Base-by-base conservation (phyloP, 2,888 invertebrate genomes). In the Spisula solida region DNA sequence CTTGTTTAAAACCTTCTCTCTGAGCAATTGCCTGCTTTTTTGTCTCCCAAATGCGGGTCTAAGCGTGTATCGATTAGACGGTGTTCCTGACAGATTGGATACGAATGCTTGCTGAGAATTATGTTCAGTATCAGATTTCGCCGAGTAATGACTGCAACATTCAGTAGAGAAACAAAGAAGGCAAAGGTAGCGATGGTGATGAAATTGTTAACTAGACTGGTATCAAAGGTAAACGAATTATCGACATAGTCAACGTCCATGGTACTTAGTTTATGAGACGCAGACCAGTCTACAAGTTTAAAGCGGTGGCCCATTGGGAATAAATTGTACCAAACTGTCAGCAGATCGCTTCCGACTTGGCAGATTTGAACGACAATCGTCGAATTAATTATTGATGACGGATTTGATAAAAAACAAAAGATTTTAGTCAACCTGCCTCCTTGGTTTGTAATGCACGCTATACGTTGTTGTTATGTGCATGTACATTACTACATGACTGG, bases 61-160 rank as follows among this genome's bases (percentile, higher is more conserved):
- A 34, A 75, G 34, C 31, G 75, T 34, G 16, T 75, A 75, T 75
- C 25, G 75, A 75, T 75, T 34, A 34, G 75, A 34, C 18, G 2
- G 75, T 75, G 75, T 31, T 34, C 34, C 29, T 75, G 75, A 75
- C 75, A 75, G 75, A 75, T 75, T 75, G 75, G 60, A 66, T 75
- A 34, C 16, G 34, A 75, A 31, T 75, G 34, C 18, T 31, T 75
- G 31, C 31, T 31, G 75, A 31, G 34, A 75, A 75, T 75, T 34
- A 75, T 31, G 1, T 31, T 34, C 34, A 12, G 75, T 75, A 75
- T 75, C 75, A 75, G 34, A 75, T 75, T 75, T 75, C 60, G 51
- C 6, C 25, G 14, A 75, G 75, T 75, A 75, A 75, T 75, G 34
- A 75, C 31, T 75, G 18, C 75, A 25, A 14, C 31, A 31, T 75